Conservation (phyloP, 2,113 vertebrate genomes). For the Promerops cafer region DNA sequence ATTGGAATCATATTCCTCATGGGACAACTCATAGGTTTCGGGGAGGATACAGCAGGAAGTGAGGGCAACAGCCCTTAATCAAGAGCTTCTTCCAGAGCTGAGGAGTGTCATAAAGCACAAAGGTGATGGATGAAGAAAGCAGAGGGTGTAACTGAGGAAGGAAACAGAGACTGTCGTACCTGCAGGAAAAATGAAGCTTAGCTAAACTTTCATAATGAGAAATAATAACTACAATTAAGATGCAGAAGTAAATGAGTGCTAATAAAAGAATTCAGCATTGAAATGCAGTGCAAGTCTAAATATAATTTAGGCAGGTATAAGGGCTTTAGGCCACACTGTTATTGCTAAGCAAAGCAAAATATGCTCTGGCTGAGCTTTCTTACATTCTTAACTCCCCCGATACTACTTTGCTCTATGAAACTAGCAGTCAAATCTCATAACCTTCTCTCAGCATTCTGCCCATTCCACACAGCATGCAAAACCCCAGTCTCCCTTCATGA, state of each 20-base stretch:
- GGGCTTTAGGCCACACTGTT: neutral
- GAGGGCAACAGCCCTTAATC: neutral
- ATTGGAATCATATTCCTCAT: neutral
- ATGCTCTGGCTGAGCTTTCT: neutral
- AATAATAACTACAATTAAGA: neutral
- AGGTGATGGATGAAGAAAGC: neutral
- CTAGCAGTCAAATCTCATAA: neutral
- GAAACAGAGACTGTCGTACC: neutral
- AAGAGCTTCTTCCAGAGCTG: neutral
- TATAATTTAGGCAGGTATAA: neutral
- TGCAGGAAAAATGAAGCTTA: neutral
- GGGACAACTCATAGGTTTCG: neutral
- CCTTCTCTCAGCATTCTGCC: fast-evolving
- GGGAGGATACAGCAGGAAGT: neutral
- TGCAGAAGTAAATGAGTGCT: neutral
- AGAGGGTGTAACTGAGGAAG: neutral
- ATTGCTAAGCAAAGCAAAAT: neutral
- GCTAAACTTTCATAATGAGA: neutral
- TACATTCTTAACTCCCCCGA: neutral
- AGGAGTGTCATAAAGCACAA: neutral
- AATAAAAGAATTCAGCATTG: neutral
- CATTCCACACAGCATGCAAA: neutral
- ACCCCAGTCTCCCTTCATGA: neutral
- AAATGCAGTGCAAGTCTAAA: neutral
- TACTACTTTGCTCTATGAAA: neutral